Percentiles rank a stretch among this genome's conserved stretches.
These are phyloP conservation scores for Boleophthalmus pectinirostris DNA, from an alignment of 2,113 vertebrate species.

Conservation along the genomic window DNA sequence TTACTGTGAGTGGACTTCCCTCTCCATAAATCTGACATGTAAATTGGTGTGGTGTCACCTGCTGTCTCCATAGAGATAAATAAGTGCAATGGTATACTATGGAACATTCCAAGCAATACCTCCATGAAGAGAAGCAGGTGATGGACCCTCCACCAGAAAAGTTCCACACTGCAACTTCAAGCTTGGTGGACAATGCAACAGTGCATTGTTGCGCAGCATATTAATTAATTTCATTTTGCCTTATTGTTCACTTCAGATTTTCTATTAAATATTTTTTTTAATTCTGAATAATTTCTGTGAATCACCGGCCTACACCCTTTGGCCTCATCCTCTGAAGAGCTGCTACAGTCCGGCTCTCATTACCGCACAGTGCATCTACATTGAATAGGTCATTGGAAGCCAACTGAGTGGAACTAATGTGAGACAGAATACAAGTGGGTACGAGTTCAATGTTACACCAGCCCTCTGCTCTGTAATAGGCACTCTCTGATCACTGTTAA, in stretches of 20 bases:
- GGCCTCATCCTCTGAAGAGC: conserved; percentile 76
- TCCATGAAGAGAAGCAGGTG: no score
- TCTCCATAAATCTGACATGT: no score
- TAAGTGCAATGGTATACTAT: no score
- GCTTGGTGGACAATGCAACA: not conserved
- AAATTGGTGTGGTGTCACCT: no score
- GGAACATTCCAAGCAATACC: no score
- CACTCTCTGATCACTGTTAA: conserved; percentile 78
- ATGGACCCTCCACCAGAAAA: no score
- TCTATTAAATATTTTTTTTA: not conserved
- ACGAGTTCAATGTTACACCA: conserved; percentile 81
- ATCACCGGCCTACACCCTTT: conserved; percentile 50
- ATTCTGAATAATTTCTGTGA: not conserved
- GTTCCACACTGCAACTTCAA: not conserved
- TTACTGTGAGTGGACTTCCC: no score
- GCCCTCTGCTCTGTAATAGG: conserved; percentile 78
- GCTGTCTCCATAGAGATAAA: no score
- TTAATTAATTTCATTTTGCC: not conserved
- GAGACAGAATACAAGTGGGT: conserved; percentile 82
- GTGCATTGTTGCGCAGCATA: not conserved
- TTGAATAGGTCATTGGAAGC: conserved; percentile 91
- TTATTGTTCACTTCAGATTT: not conserved
- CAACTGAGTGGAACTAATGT: conserved; percentile 94
- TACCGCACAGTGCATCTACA: conserved; percentile 76
- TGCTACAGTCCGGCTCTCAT: conserved; percentile 75